These are phyloP conservation scores for Amphimedon queenslandica DNA, from an alignment of 37 sponge, comb jelly and placozoan species.

Conservation along the genomic window DNA sequence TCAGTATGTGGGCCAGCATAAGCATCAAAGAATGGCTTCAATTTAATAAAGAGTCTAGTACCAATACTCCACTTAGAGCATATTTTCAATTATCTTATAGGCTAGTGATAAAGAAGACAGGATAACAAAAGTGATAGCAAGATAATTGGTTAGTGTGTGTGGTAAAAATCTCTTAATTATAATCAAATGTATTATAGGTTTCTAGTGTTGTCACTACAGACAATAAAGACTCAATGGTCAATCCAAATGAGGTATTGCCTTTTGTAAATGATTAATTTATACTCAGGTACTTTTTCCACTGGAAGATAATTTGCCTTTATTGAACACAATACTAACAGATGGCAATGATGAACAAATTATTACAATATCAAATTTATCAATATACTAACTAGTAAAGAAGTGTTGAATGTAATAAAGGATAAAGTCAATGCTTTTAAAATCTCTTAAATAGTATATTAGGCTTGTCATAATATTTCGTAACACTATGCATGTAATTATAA, in stretches of 20 bases:
- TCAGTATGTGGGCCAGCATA: too few species aligned
- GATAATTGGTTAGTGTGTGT: constrained; percentile 52
- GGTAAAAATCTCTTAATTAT: too few species aligned
- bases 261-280: background rate
- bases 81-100: constrained; percentile 6
- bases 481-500: too few species aligned
- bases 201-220: too few species aligned
- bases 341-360: background rate
- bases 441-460: too few species aligned
- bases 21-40: too few species aligned
- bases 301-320: background rate
- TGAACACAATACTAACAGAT: background rate
- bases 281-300: background rate
- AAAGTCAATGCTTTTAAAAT: too few species aligned
- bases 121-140: constrained; percentile 54
- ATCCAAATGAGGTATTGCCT: constrained; percentile 3
- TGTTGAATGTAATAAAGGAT: background rate
- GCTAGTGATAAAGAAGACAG: constrained; percentile 47
- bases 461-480: too few species aligned
- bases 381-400: background rate
- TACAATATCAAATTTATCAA: background rate
- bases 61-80: too few species aligned
- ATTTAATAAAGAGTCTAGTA: too few species aligned
- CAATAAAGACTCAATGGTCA: background rate
- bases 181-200: too few species aligned